phyloP scores from a whole-genome alignment of 1,140 invertebrate genomes.

The Calosoma granatense region DNA sequence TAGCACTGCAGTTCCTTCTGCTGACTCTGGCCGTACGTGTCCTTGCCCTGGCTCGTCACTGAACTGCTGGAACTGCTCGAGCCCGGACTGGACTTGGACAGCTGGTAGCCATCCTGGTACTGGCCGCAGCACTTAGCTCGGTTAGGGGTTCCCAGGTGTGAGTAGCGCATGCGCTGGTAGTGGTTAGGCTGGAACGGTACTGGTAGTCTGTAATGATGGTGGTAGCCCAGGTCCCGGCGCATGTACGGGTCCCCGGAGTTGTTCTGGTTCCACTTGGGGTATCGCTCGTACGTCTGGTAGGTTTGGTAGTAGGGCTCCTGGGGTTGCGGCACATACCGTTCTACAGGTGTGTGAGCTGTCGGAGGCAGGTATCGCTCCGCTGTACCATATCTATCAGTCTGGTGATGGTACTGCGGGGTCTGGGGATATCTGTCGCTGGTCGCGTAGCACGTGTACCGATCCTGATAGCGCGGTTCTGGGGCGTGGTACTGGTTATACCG shows the following conservation, averaged over 20 bases:
- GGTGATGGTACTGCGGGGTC: conserved; percentile 14
- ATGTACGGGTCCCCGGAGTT: conserved; percentile 47
- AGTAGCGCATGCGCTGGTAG: conserved; percentile 26
- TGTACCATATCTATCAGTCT: conserved; percentile 19
- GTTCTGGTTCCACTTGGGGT: conserved; percentile 25
- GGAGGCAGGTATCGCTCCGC: conserved; percentile 47
- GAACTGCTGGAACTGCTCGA: conserved; percentile 37
- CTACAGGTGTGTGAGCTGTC: conserved; percentile 55
- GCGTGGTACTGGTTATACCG: conserved; percentile 17
- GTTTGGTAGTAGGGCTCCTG: conserved; percentile 28
- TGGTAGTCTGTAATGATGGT: conserved; percentile 47
- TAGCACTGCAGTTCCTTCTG: conserved; percentile 10
- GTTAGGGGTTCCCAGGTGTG: conserved; percentile 24
- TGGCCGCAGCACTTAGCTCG: conserved; percentile 30
- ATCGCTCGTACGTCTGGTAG: conserved; percentile 25
- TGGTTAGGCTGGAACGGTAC: conserved; percentile 34
- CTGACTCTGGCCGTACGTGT: conserved; percentile 16
- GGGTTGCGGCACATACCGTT: conserved; percentile 32
- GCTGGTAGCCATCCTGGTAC: conserved; percentile 23
- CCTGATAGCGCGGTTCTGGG: conserved; percentile 14
- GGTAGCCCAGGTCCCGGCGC: conserved; percentile 46
- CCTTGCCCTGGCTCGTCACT: conserved; percentile 29
- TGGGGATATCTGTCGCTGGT: conserved; percentile 17
- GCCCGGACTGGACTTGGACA: conserved; percentile 37
- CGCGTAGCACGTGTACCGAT: conserved; percentile 20